Percentiles rank a stretch among this genome's conserved stretches.
Evolutionary conservation across 2,113 vertebrate species (phyloP).

Genomic region (Saiga tatarica): DNA sequence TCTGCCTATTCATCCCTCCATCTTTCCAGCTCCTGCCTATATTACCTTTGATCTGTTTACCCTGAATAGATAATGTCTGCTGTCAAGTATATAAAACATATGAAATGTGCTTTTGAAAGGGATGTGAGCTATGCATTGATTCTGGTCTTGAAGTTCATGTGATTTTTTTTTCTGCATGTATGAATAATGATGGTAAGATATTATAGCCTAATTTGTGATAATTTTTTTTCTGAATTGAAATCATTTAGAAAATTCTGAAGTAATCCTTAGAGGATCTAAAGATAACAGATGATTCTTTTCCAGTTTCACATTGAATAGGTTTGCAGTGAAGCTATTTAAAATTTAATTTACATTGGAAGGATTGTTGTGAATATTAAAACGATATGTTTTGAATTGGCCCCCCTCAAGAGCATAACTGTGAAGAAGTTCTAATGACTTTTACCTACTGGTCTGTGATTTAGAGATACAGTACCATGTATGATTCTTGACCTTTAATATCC

Average conservation of each 20-base stretch:
- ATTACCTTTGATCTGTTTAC: neutral
- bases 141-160: neutral
- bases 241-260: slow-evolving; percentile 69
- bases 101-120: neutral
- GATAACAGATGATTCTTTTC: slow-evolving; percentile 64
- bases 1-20: neutral
- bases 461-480: slow-evolving; percentile 8
- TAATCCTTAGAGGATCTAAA: slow-evolving; percentile 69
- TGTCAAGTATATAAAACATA: slow-evolving; percentile 1
- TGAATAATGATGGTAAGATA: slow-evolving; percentile 28
- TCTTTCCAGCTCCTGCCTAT: neutral
- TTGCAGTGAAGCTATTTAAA: slow-evolving; percentile 78
- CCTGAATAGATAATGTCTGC: neutral
- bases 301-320: slow-evolving; percentile 67
- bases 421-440: slow-evolving; percentile 52
- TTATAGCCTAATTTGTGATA: slow-evolving; percentile 66
- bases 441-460: slow-evolving; percentile 30
- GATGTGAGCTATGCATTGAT: neutral
- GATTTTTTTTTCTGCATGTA: neutral
- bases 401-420: slow-evolving; percentile 14
- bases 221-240: slow-evolving; percentile 72
- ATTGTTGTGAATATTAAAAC: slow-evolving; percentile 70
- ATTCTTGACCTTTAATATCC: slow-evolving; percentile 47
- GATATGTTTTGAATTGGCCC: slow-evolving; percentile 60
- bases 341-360: slow-evolving; percentile 73